Conservation (phyloP, 2,888 invertebrate genomes). For the Tigriopus californicus region DNA sequence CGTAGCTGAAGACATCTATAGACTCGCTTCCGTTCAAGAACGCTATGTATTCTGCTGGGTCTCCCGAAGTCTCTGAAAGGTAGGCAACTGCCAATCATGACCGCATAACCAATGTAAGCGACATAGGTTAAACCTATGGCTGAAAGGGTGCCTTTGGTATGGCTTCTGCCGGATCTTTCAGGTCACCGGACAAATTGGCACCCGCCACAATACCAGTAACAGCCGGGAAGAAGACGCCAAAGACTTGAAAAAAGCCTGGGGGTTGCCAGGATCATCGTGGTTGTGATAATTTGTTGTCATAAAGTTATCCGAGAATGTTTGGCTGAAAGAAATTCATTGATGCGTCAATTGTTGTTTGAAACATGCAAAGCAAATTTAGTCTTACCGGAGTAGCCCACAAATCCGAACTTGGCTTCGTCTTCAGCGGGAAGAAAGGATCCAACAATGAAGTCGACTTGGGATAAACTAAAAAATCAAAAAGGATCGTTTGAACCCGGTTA, state of each 20-base stretch:
- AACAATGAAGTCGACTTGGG: slow-evolving; percentile 35
- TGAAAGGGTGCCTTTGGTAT: slow-evolving; percentile 74
- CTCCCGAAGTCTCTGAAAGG: background rate
- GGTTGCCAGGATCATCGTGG: slow-evolving; percentile 34
- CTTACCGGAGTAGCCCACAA: background rate
- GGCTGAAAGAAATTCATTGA: background rate
- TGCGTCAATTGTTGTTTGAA: background rate
- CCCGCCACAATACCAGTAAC: slow-evolving; percentile 93
- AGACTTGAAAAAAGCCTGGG: slow-evolving; percentile 81
- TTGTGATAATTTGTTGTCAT: background rate
- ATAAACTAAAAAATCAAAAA: slow-evolving; percentile 30
- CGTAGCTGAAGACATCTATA: background rate
- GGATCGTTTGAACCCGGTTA: slow-evolving; percentile 35
- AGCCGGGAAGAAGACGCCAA: slow-evolving; percentile 93
- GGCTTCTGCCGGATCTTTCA: slow-evolving; percentile 73
- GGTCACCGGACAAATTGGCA: slow-evolving; percentile 92
- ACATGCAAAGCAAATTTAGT: background rate
- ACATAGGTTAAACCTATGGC: slow-evolving; percentile 70
- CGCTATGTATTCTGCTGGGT: background rate
- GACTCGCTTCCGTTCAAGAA: background rate
- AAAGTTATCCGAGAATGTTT: background rate
- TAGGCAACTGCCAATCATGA: slow-evolving; percentile 31
- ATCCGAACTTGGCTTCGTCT: background rate
- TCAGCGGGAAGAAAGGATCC: slow-evolving; percentile 30
- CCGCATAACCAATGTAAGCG: slow-evolving; percentile 67